Conservation (phyloP, 1,140 invertebrate genomes). For the Galleria mellonella region DNA sequence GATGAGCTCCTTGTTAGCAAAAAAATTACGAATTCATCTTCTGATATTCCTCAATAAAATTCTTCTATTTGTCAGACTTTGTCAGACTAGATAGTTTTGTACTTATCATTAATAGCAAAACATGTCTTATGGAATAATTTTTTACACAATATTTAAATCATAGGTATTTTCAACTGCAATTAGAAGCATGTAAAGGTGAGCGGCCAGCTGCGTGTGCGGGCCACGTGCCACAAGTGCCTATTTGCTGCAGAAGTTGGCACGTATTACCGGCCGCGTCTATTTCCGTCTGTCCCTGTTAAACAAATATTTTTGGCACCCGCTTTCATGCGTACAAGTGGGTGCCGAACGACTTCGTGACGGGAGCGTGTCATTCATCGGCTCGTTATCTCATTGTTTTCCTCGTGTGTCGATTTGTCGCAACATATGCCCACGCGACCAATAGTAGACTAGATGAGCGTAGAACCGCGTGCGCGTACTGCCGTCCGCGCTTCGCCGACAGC, state of each 20-base stretch:
- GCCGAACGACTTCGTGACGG: slow-evolving; percentile 31
- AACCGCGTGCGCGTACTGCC: slow-evolving; percentile 28
- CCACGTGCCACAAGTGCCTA: slow-evolving; percentile 43
- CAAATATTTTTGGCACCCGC: slow-evolving; percentile 66
- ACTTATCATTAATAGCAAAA: too few relatives aligned
- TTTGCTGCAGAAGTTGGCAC: slow-evolving; percentile 55
- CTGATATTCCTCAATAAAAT: too few relatives aligned
- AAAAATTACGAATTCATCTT: too few relatives aligned
- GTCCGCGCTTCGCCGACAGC: slow-evolving; percentile 31
- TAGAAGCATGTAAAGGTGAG: slow-evolving; percentile 1
- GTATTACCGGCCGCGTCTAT: slow-evolving; percentile 49
- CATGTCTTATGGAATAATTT: too few relatives aligned
- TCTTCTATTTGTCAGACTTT: too few relatives aligned
- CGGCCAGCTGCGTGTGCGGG: slow-evolving; percentile 16
- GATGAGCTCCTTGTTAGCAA: too few relatives aligned
- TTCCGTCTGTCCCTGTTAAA: slow-evolving; percentile 55
- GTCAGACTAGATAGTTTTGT: too few relatives aligned
- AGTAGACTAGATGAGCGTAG: slow-evolving; percentile 36
- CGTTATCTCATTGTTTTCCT: slow-evolving; percentile 64
- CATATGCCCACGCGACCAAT: slow-evolving; percentile 46
- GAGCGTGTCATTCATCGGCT: slow-evolving; percentile 68
- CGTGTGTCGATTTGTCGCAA: slow-evolving; percentile 52
- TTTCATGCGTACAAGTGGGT: slow-evolving; percentile 52
- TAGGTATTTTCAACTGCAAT: neutral
- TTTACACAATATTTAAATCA: too few relatives aligned